Evolutionary conservation across 2,113 vertebrate species (phyloP).

Genomic region (Grus americana): DNA sequence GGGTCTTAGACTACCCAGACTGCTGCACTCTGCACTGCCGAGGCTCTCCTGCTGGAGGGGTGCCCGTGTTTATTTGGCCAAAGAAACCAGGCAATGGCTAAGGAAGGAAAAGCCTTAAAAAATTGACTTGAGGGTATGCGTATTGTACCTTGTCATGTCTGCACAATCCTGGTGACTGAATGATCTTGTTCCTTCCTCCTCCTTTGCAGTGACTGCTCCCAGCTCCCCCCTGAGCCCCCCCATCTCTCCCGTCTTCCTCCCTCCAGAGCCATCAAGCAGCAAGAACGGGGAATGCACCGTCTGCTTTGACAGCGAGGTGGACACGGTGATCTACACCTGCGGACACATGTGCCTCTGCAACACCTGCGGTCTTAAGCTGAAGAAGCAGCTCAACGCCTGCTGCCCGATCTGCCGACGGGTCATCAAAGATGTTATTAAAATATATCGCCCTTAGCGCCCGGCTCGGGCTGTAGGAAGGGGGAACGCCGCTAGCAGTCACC

Average conservation of each 20-base stretch:
- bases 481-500: constrained; percentile 55
- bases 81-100: neutral
- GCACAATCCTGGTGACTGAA: neutral
- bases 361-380: constrained; percentile 93
- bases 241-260: constrained; percentile 82
- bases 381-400: constrained; percentile 92
- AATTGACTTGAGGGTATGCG: neutral
- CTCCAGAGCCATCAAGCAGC: constrained; percentile 80
- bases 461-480: neutral
- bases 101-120: neutral
- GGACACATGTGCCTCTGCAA: constrained; percentile 99
- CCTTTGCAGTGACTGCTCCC: constrained; percentile 89
- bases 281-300: constrained; percentile 93
- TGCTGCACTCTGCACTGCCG: neutral
- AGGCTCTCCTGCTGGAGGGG: neutral
- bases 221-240: constrained; percentile 94
- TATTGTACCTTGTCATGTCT: neutral
- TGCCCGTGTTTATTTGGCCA: neutral
- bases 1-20: neutral
- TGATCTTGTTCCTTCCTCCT: neutral
- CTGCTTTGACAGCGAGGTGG: constrained; percentile 97
- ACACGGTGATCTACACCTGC: constrained; percentile 98
- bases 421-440: constrained; percentile 99
- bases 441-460: constrained; percentile 88
- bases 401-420: constrained; percentile 96